phyloP scores from a whole-genome alignment of 2,113 vertebrate species.

The Ailurus styani region DNA sequence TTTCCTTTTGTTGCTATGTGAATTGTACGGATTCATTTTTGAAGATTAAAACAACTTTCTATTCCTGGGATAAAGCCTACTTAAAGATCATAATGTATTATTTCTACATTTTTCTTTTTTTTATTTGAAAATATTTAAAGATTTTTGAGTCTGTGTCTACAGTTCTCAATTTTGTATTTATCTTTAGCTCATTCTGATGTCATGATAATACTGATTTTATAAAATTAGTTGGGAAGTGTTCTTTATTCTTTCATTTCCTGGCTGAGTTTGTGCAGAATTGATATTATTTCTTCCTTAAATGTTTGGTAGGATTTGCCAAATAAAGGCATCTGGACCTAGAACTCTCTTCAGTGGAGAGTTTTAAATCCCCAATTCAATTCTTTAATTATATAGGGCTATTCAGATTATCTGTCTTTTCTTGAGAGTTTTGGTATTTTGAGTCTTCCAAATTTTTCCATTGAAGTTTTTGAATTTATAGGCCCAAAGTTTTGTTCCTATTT shows the following conservation, averaged over 20 bases:
- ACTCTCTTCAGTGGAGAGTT: not conserved
- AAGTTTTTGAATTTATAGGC: not conserved
- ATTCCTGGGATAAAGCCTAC: not conserved
- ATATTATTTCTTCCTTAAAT: not conserved
- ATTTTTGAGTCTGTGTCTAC: not conserved
- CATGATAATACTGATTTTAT: not conserved
- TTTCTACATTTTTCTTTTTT: not conserved
- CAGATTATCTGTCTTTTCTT: not conserved
- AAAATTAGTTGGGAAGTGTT: not conserved
- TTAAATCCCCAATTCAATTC: not conserved
- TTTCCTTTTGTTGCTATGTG: not conserved
- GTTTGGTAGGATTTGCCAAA: not conserved
- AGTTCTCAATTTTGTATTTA: not conserved
- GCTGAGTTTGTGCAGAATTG: not conserved
- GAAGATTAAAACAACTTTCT: not conserved
- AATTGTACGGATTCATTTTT: not conserved
- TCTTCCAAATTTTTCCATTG: not conserved
- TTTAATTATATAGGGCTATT: not conserved
- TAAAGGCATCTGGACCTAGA: not conserved
- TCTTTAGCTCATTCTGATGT: not conserved
- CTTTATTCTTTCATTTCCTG: not conserved
- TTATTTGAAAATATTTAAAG: not conserved
- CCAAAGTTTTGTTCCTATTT: not conserved
- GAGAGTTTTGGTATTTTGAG: not conserved
- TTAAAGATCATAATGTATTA: not conserved